Evolutionary conservation across 2,113 vertebrate species (phyloP), one percentile per base, ranked within the genome.

Genomic region (Oreocharis arfaki): DNA sequence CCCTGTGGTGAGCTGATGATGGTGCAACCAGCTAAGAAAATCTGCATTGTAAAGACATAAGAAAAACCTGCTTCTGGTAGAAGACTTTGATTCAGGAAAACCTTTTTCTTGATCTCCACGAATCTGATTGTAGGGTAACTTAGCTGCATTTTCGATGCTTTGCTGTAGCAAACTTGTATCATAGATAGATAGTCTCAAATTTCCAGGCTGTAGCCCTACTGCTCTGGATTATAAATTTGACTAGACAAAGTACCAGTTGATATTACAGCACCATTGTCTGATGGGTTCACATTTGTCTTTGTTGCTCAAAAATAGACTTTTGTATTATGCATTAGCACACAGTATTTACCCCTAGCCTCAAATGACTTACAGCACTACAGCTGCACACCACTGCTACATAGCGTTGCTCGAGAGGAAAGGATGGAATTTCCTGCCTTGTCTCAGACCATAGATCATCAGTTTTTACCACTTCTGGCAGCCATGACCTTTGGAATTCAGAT

Each of bases 381-480:
- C 83, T 87, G 76, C 61, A 60, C 52, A 61, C 53, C 69, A 55
- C 76, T 84, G 42, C 64, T 57, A 70, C 0, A 0, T 16, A 39
- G 74, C 35, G 26, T 46, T 91, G 64, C 65, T 88, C 0, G 3
- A 94, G 88, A 95, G 64, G 47, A 90, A 88, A 80, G 83, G 83
- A 87, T 92, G 90, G 90, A 95, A 96, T 96, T 94, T 93, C 88
- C 77, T 94, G 83, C 69, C 49, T 53, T 4, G 1, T 57, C 65
- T 92, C 85, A 93, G 80, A 49, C 53, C 2, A 0, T 63, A 84
- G 76, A 81, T 84, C 90, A 81, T 90, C 60, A 81, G 49, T 46
- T 73, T 94, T 94, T 86, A 86, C 56, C n/a, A 78, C 68, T 94
- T 71, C 69, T 84, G 88, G 56, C 76, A 97, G 85, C 87, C 70